Evolutionary conservation across 2,113 vertebrate species (phyloP), one percentile per base, ranked within the genome.

Genomic region (Grantiella picta): DNA sequence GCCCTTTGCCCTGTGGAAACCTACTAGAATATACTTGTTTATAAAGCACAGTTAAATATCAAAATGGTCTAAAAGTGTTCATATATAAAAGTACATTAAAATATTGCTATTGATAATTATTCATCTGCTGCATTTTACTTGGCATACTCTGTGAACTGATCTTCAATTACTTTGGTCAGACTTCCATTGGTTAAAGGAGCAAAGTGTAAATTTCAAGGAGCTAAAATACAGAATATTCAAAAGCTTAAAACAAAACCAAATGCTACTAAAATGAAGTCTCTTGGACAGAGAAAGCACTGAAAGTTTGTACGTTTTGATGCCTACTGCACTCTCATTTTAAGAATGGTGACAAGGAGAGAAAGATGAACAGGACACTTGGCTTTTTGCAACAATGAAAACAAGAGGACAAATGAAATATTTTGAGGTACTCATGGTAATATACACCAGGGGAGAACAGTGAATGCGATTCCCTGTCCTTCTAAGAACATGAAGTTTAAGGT

Each of bases 221-320:
- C 11, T 82, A 61, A 95, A 83, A 57, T 63, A 94, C 29, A 72
- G 77, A 81, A 82, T 45, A 86, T 9, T 81, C 31, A 94, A 96
- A 97, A 97, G 60, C 81, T 94, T 94, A 90, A 88, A 79, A 53
- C 33, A 86, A 82, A 92, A 65, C 7, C 22, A 70, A 90, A 40
- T 28, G 15, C 52, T 54, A 33, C 45, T 42, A 59, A 69, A 66
- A 69, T 56, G 29, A 28, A 44, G 45, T 59, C 54, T 49, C 17
- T 36, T 68, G 47, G 40, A 71, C 27, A 56, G 3, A 68, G n/a
- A 63, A 92, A 82, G 33, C 59, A 91, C 25, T 60, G 36, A 31
- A 82, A 85, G 49, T 45, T 14, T 71, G 35, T 82, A 61, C n/a
- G 60, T 94, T 76, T 57, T 85, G 68, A 56, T 81, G 64, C 53